Percentiles rank a stretch among this genome's conserved stretches.
These are phyloP conservation scores for Linnaemya vulpina DNA, from an alignment of 2,888 invertebrate species.

Conservation along the genomic window DNA sequence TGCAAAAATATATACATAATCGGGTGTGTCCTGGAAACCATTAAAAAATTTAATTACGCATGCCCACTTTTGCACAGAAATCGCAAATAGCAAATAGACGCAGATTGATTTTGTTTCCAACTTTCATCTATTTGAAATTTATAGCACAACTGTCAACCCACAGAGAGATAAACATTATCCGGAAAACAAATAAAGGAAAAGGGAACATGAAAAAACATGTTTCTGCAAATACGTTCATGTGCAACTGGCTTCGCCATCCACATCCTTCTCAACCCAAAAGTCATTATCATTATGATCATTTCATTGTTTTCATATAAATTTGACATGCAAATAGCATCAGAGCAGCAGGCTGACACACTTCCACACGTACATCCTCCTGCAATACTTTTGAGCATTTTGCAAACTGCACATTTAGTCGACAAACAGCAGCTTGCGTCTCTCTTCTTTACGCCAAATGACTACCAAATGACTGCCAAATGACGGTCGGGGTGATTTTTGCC, in stretches of 20 bases:
- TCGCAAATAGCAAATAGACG: slow-evolving; percentile 6
- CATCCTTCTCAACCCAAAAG: neutral
- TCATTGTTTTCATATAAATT: slow-evolving; percentile 34
- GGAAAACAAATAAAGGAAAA: slow-evolving; percentile 10
- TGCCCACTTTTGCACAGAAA: slow-evolving; percentile 51
- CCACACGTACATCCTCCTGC: neutral
- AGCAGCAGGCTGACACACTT: neutral
- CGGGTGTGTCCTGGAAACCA: slow-evolving; percentile 58
- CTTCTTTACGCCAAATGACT: slow-evolving; percentile 4
- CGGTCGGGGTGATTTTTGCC: slow-evolving; percentile 42
- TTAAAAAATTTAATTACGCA: slow-evolving; percentile 58
- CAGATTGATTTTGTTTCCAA: slow-evolving; percentile 1
- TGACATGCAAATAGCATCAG: slow-evolving; percentile 46
- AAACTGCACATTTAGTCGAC: slow-evolving; percentile 8
- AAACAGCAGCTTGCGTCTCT: slow-evolving; percentile 12
- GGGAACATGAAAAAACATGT: slow-evolving; percentile 23
- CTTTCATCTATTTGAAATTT: slow-evolving; percentile 48
- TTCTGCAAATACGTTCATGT: slow-evolving; percentile 57
- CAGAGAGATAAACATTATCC: slow-evolving; percentile 32
- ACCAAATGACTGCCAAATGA: neutral
- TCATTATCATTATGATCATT: slow-evolving; percentile 11
- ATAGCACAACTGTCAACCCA: slow-evolving; percentile 53
- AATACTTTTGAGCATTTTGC: slow-evolving; percentile 37
- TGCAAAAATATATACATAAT: slow-evolving; percentile 7
- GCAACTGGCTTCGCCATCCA: slow-evolving; percentile 34